These are phyloP conservation scores for Threskiornis aethiopicus DNA, from an alignment of 2,797 vertebrate species.

Conservation along the genomic window DNA sequence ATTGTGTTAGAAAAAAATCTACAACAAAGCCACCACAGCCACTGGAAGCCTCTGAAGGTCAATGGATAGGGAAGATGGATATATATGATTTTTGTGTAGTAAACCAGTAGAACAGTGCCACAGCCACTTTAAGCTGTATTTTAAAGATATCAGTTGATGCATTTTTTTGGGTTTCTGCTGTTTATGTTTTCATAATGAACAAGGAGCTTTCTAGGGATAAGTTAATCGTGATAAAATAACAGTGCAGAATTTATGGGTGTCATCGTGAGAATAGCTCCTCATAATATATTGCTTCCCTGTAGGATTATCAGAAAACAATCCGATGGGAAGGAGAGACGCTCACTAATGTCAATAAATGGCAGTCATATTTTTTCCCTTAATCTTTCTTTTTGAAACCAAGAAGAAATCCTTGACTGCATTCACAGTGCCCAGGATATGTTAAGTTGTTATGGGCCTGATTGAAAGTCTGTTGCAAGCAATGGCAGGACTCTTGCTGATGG, in stretches of 20 bases:
- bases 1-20: background rate
- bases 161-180: background rate
- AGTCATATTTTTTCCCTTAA: background rate
- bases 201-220: background rate
- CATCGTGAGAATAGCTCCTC: background rate
- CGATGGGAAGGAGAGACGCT: background rate
- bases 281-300: background rate
- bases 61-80: background rate
- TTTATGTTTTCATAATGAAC: background rate
- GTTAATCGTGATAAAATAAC: background rate
- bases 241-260: background rate
- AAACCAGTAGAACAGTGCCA: background rate
- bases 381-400: background rate
- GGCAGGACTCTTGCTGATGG: background rate
- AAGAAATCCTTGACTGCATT: background rate
- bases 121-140: background rate
- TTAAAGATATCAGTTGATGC: background rate
- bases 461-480: background rate
- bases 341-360: background rate
- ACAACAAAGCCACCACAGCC: background rate
- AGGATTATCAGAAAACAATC: background rate
- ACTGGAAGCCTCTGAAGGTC: background rate
- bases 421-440: background rate
- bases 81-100: background rate
- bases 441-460: background rate